Conservation (phyloP, 2,113 vertebrate genomes). For the Oceanites oceanicus region DNA sequence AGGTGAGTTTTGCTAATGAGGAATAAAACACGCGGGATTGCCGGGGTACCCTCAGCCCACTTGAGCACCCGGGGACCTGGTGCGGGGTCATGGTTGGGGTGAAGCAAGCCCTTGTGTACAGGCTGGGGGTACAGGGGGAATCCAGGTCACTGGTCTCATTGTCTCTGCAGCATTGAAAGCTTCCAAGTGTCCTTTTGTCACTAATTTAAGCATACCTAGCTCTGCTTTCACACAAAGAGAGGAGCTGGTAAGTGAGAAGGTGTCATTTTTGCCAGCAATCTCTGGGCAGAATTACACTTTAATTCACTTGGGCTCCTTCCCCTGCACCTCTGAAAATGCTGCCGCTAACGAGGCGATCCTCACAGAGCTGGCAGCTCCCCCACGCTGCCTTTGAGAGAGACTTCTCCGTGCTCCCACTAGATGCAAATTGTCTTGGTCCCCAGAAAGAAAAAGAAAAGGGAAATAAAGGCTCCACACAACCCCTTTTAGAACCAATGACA, state of each 20-base stretch:
- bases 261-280: background rate
- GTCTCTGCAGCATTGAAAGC: background rate
- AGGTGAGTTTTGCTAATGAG: background rate
- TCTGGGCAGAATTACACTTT: background rate
- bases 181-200: background rate
- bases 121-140: rapidly evolving
- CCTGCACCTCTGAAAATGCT: background rate
- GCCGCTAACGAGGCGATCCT: rapidly evolving
- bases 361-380: rapidly evolving
- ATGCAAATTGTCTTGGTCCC: background rate
- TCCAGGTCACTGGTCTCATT: rapidly evolving
- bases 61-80: background rate
- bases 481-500: background rate
- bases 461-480: background rate
- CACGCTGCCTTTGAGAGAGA: background rate
- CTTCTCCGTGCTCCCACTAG: background rate
- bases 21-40: background rate
- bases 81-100: background rate
- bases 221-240: background rate
- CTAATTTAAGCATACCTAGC: background rate
- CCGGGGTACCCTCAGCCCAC: background rate
- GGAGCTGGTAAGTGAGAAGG: background rate
- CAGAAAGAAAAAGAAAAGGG: background rate
- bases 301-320: background rate
- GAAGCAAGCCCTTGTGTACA: background rate